Evolutionary conservation across 2,113 vertebrate species (phyloP).

Genomic region (Platichthys stellatus): DNA sequence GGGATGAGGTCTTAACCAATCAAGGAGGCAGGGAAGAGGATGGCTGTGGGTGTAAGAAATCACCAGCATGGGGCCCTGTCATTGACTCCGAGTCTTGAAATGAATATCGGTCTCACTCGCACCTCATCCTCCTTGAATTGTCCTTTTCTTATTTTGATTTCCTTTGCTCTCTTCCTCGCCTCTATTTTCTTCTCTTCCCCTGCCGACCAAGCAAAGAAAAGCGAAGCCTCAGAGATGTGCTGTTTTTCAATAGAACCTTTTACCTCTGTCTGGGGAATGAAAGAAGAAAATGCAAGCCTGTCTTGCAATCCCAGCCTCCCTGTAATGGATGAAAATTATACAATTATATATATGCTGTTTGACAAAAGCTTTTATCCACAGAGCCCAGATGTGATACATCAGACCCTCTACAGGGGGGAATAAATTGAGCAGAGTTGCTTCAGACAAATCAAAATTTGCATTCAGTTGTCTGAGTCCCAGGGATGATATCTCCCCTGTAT

Average conservation of each 20-base stretch:
- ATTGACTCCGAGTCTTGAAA: constrained; percentile 38
- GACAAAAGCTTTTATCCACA: constrained; percentile 59
- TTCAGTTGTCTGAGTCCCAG: background rate
- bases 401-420: background rate
- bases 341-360: constrained; percentile 45
- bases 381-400: constrained; percentile 33
- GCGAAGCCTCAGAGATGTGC: constrained; percentile 18
- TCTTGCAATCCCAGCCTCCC: constrained; percentile 37
- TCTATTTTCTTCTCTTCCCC: constrained; percentile 30
- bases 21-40: constrained; percentile 6
- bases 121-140: constrained; percentile 22
- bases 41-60: background rate
- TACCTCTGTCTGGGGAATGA: constrained; percentile 32
- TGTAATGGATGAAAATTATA: constrained; percentile 47
- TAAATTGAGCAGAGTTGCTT: background rate
- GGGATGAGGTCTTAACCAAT: constrained; percentile 35
- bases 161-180: background rate
- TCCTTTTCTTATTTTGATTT: constrained; percentile 6
- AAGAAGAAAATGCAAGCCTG: constrained; percentile 43
- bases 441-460: constrained; percentile 23
- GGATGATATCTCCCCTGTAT: background rate
- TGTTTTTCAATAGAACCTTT: constrained; percentile 44
- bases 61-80: background rate
- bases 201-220: constrained; percentile 34
- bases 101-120: constrained; percentile 15